These are phyloP conservation scores for Chironomus tentans DNA, from an alignment of 2,888 invertebrate species.

Conservation along the genomic window DNA sequence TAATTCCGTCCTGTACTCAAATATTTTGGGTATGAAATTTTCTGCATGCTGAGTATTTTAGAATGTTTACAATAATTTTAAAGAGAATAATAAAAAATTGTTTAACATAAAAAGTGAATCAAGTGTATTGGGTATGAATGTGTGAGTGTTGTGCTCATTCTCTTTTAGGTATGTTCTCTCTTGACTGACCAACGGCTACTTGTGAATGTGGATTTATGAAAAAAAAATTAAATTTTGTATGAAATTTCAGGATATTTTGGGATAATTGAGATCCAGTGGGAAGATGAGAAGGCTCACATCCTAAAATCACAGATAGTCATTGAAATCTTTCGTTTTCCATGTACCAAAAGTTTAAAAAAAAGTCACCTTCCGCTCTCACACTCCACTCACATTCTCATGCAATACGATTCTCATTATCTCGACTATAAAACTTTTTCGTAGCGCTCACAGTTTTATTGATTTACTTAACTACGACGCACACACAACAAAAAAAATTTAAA, in stretches of 20 bases:
- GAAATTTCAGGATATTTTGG: not conserved
- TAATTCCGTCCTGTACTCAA: not conserved
- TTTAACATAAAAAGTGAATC: not conserved
- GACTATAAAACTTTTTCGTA: not conserved
- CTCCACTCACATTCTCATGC: not conserved
- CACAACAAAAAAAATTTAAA: not conserved
- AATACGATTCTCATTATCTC: not conserved
- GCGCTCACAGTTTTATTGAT: conserved; percentile 18
- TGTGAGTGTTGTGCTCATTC: not conserved
- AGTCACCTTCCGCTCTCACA: not conserved
- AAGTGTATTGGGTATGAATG: not conserved
- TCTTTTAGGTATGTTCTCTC: not conserved
- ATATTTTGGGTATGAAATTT: no score
- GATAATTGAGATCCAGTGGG: not conserved
- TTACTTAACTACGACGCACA: conserved; percentile 7
- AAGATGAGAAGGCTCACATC: not conserved
- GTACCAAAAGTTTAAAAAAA: not conserved
- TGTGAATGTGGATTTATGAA: not conserved
- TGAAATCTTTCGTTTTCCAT: conserved; percentile 17
- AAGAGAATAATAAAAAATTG: not conserved
- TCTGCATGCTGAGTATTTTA: not conserved
- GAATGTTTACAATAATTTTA: not conserved
- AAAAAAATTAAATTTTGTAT: not conserved
- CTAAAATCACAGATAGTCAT: not conserved
- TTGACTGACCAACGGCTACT: not conserved